Percentiles rank a stretch among this genome's conserved stretches.
phyloP scores from a whole-genome alignment of 1,140 invertebrate genomes.

The Leptinotarsa undecemlineata region DNA sequence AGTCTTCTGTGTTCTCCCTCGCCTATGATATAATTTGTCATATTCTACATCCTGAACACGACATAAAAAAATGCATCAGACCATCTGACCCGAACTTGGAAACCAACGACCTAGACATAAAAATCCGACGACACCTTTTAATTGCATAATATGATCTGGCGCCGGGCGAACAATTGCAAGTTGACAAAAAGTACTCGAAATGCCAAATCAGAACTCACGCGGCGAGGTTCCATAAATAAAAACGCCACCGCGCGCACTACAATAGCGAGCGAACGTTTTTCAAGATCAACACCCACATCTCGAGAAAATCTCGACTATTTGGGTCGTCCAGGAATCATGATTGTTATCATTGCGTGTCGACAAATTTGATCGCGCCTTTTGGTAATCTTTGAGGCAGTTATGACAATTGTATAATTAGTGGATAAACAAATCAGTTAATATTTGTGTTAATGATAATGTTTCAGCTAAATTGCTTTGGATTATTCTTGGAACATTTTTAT shows the following conservation, averaged over 20 bases:
- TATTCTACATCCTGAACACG: too few species aligned
- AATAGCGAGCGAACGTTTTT: background rate
- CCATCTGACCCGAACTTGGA: background rate
- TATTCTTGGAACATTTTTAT: too few species aligned
- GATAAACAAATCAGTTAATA: background rate
- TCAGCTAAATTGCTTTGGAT: too few species aligned
- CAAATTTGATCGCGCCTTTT: background rate
- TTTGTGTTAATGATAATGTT: too few species aligned
- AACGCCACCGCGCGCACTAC: background rate
- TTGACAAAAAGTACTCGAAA: background rate
- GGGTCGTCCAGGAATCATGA: background rate
- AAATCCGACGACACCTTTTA: background rate
- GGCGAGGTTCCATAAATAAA: background rate
- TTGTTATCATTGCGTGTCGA: background rate
- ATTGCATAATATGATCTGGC: background rate
- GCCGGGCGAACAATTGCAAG: background rate
- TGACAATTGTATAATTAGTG: background rate
- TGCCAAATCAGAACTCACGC: background rate
- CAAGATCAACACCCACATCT: background rate
- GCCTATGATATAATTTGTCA: too few species aligned
- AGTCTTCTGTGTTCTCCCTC: too few species aligned
- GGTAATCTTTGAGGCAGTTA: background rate
- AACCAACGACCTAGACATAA: slow-evolving; percentile 4
- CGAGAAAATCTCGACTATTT: background rate
- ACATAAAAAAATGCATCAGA: too few species aligned